Evolutionary conservation across 2,113 vertebrate species (phyloP).

Genomic region (Epinephelus lanceolatus): DNA sequence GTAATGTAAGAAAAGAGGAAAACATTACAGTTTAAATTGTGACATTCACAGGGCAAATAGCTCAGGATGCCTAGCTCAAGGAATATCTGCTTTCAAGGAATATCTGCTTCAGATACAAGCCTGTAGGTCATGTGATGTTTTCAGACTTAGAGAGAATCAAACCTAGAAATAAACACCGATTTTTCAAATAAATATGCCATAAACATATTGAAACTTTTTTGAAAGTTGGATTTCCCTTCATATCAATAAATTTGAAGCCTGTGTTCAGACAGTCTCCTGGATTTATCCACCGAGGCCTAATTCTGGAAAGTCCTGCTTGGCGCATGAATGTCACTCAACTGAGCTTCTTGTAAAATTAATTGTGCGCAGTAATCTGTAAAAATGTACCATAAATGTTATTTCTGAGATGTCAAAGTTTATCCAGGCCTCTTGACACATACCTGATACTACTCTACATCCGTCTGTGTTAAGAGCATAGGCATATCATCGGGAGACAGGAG

Average conservation of each 20-base stretch:
- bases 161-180: background rate
- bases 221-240: conserved; percentile 38
- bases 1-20: conserved; percentile 10
- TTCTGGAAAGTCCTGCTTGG: conserved; percentile 54
- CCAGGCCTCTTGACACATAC: conserved; percentile 74
- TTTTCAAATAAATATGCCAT: conserved; percentile 17
- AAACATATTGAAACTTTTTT: conserved; percentile 14
- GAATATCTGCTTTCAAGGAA: conserved; percentile 36
- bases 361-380: conserved; percentile 66
- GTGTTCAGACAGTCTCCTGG: conserved; percentile 48
- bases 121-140: conserved; percentile 12
- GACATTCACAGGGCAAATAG: background rate
- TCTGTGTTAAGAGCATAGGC: conserved; percentile 70
- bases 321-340: conserved; percentile 64
- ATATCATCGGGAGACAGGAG: conserved; percentile 77
- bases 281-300: conserved; percentile 37
- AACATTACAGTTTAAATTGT: background rate
- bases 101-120: background rate
- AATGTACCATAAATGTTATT: conserved; percentile 70
- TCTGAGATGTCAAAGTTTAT: conserved; percentile 66
- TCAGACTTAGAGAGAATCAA: background rate
- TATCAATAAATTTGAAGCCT: conserved; percentile 48
- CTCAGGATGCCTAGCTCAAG: background rate
- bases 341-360: conserved; percentile 67
- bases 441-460: conserved; percentile 79